These are phyloP conservation scores for Eudasyphora cyanicolor DNA, from an alignment of 2,888 invertebrate species.

Conservation along the genomic window DNA sequence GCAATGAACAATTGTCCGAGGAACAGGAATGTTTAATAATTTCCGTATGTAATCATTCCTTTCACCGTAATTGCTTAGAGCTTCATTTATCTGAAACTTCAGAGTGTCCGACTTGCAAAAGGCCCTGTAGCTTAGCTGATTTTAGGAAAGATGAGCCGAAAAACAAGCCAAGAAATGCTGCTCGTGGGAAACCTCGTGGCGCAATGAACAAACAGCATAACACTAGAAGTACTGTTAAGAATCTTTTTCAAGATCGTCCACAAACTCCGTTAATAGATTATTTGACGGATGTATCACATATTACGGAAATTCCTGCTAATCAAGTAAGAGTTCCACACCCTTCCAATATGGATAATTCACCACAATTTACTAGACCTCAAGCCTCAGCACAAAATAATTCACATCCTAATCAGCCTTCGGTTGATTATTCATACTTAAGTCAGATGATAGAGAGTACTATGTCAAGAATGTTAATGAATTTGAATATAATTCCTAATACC, in stretches of 20 bases:
- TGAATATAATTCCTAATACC: too few species aligned
- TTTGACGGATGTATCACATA: neutral
- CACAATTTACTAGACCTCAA: too few species aligned
- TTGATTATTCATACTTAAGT: too few species aligned
- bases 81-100: neutral
- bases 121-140: neutral
- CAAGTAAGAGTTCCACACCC: too few species aligned
- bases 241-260: neutral
- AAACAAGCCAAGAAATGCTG: neutral
- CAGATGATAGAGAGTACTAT: too few species aligned
- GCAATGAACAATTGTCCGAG: neutral
- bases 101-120: constrained; percentile 3
- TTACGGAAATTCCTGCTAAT: too few species aligned
- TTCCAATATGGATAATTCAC: too few species aligned
- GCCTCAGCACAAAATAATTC: too few species aligned
- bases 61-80: neutral
- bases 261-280: neutral
- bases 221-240: neutral
- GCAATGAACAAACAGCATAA: neutral
- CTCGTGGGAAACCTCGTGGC: constrained; percentile 6
- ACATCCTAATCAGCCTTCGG: too few species aligned
- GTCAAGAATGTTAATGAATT: too few species aligned
- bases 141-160: neutral
- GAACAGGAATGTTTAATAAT: neutral
- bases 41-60: neutral